These are phyloP conservation scores for Calcarius ornatus DNA, from an alignment of 2,113 vertebrate species.

Conservation along the genomic window DNA sequence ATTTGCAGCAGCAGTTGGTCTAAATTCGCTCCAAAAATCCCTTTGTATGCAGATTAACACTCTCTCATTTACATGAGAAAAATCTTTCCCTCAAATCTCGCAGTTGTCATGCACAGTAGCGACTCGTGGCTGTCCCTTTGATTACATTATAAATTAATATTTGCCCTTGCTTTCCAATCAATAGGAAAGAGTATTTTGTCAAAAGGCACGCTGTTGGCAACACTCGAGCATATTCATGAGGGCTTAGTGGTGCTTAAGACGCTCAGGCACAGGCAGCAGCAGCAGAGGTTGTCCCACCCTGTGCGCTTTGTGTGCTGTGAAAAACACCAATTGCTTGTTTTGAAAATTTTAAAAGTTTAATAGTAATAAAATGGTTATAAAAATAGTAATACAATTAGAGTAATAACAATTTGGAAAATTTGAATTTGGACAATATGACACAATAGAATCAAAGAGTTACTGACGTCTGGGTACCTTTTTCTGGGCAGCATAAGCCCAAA, in stretches of 20 bases:
- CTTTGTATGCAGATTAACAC: constrained; percentile 24
- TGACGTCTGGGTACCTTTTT: too few relatives aligned
- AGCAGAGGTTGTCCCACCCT: neutral
- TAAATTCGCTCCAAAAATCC: neutral
- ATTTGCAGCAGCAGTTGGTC: neutral
- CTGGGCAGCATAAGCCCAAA: too few relatives aligned
- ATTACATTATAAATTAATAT: constrained; percentile 61
- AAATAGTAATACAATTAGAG: too few relatives aligned
- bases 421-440: too few relatives aligned
- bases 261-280: constrained; percentile 10
- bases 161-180: constrained; percentile 2
- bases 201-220: neutral
- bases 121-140: neutral
- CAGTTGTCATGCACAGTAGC: constrained; percentile 38
- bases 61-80: neutral
- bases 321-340: too few relatives aligned
- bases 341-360: too few relatives aligned
- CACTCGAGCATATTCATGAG: constrained; percentile 54
- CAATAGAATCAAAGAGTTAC: too few relatives aligned
- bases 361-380: too few relatives aligned
- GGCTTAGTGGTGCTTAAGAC: constrained; percentile 6
- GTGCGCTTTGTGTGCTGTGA: neutral
- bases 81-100: constrained; percentile 29
- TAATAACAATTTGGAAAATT: too few relatives aligned
- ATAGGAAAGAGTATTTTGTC: neutral